Base-by-base conservation (phyloP, 2,113 vertebrate genomes). In the Heterocephalus glaber region DNA sequence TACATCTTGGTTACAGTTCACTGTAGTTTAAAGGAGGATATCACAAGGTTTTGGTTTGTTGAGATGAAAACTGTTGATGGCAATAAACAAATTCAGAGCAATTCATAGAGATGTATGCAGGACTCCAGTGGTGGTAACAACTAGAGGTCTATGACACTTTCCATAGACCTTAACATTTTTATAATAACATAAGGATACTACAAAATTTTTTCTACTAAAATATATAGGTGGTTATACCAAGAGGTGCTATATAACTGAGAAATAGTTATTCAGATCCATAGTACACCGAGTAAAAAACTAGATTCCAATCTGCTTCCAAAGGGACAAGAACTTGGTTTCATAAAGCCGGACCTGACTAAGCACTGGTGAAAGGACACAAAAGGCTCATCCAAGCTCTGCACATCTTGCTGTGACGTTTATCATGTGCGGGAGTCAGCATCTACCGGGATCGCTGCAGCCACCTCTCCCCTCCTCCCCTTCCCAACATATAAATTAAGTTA, bases 11-110 rank as follows among this genome's bases (percentile, higher is more conserved):
- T 72, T 80, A 80, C n/a, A 89, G 61, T 61, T 90, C 79, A 12
- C 66, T 86, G 6, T 92, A 80, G 61, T 90, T 92, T 94, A 94
- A 80, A 95, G 28, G 88, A 89, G 24, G 33, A 52, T 77, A 91
- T 70, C 35, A 47, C 63, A 91, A 88, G n/a, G 47, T 82, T 91
- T 89, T 74, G 52, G 5, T 88, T 80, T 82, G 22, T 72, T 81
- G 63, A 93, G 66, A 95, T 92, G 91, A 92, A 96, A 96, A 86
- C 1, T 54, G 72, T 92, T 91, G 77, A 70, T 54, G 88, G 92
- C 58, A 63, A 54, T 41, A 65, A 70, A 86, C 24, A 91, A 95
- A 96, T 96, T 96, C 76, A 92, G 52, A 84, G n/a, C 17, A 26
- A 86, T 68, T n/a, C n/a, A 74, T 52, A 14, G 38, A 89, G 28